These are phyloP conservation scores for Etheostoma spectabile DNA, from an alignment of 2,113 vertebrate genomes.

Conservation along the genomic window DNA sequence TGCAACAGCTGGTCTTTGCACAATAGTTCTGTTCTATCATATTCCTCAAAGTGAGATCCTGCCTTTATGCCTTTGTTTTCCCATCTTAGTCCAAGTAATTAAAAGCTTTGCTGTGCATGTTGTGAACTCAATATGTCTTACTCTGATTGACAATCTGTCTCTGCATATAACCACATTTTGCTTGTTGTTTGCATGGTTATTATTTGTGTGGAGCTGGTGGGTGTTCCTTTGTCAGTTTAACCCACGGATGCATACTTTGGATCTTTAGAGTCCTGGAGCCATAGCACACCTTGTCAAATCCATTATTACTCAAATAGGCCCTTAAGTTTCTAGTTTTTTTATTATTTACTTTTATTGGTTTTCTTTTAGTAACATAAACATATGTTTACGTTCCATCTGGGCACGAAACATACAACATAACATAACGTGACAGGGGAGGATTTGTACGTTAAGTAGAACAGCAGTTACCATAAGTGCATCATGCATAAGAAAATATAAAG, in stretches of 20 bases:
- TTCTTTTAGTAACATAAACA: too few relatives aligned
- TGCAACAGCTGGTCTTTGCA: background rate
- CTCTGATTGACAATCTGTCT: constrained; percentile 25
- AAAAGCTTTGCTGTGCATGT: background rate
- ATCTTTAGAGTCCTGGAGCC: background rate
- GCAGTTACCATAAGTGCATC: too few relatives aligned
- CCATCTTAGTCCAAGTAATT: constrained; percentile 20
- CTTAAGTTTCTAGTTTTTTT: too few relatives aligned
- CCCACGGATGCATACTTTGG: background rate
- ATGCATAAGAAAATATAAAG: too few relatives aligned
- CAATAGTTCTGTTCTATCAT: background rate
- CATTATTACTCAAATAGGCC: too few relatives aligned
- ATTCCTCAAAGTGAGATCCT: background rate
- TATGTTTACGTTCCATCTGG: too few relatives aligned
- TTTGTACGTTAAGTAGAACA: too few relatives aligned
- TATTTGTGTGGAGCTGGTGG: background rate
- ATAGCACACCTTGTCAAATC: background rate
- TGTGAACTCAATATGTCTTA: constrained; percentile 11
- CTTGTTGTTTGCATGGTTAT: background rate
- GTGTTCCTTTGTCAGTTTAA: background rate
- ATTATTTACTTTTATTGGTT: too few relatives aligned
- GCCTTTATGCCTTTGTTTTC: constrained; percentile 7
- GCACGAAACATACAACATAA: too few relatives aligned
- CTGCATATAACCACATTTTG: background rate
- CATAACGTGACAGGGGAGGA: too few relatives aligned